These are phyloP conservation scores for Bubo blakistoni DNA, from an alignment of 2,113 vertebrate species.

Conservation along the genomic window DNA sequence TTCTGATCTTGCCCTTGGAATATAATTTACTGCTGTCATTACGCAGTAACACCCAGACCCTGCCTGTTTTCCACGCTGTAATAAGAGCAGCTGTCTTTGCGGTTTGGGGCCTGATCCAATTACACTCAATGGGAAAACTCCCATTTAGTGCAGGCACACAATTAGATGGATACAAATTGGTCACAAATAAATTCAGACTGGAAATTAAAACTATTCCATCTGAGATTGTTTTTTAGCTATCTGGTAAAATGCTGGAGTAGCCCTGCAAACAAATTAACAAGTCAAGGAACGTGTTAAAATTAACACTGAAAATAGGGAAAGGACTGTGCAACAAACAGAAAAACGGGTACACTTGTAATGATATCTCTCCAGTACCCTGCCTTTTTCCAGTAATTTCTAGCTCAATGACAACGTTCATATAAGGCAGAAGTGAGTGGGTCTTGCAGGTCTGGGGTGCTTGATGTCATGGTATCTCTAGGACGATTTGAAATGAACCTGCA, in stretches of 20 bases:
- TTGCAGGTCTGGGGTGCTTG: background rate
- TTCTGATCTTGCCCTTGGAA: conserved; percentile 59
- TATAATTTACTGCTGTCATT: conserved; percentile 64
- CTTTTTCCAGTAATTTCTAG: background rate
- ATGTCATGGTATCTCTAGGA: accelerated
- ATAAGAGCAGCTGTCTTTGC: conserved; percentile 57
- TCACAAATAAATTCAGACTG: conserved; percentile 64
- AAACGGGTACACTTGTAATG: accelerated
- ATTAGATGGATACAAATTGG: conserved; percentile 59
- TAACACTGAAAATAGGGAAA: background rate
- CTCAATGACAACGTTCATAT: background rate
- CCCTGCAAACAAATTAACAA: conserved; percentile 1
- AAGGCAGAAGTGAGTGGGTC: background rate
- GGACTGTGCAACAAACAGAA: background rate
- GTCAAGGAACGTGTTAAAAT: background rate
- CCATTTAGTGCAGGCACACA: conserved; percentile 35
- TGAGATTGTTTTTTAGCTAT: conserved; percentile 26
- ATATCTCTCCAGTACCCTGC: background rate
- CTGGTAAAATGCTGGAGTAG: background rate
- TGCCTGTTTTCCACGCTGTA: conserved; percentile 30
- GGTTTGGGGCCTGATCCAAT: conserved; percentile 62
- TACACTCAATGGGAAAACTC: conserved; percentile 50
- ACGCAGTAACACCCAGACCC: conserved; percentile 21
- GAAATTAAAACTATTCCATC: conserved; percentile 57
- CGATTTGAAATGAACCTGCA: background rate